A percentile compares a stretch with the other conserved stretches of the same genome.
Conservation (phyloP, 2,113 vertebrate species). For the Tragelaphus buxtoni region DNA sequence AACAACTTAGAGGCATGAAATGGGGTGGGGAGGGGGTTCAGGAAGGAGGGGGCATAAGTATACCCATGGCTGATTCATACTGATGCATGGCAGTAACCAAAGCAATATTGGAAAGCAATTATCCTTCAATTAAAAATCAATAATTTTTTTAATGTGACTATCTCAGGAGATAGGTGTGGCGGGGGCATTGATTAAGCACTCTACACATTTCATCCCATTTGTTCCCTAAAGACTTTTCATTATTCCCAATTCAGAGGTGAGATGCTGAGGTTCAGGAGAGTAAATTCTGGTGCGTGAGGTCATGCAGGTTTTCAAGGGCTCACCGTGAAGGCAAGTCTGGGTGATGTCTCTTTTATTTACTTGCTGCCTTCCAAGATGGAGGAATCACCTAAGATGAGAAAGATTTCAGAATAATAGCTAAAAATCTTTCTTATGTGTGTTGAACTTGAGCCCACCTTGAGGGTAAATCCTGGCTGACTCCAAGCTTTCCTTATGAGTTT, state of each 20-base stretch:
- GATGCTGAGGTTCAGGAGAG: fast-evolving
- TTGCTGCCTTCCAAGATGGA: background rate
- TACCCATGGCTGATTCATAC: background rate
- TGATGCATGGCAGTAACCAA: background rate
- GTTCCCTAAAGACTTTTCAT: too few species aligned
- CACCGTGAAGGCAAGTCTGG: fast-evolving
- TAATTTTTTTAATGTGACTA: background rate
- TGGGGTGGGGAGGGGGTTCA: background rate
- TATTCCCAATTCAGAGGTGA: background rate
- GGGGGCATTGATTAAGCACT: background rate
- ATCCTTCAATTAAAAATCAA: background rate
- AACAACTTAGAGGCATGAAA: background rate
- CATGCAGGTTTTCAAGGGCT: background rate
- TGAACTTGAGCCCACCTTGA: background rate
- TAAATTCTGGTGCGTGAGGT: background rate
- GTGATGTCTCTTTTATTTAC: too few species aligned
- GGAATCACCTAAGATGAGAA: background rate
- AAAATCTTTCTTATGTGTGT: background rate
- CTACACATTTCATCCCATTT: fast-evolving
- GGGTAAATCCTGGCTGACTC: background rate
- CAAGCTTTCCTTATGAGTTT: background rate
- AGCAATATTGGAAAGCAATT: background rate
- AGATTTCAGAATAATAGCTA: background rate
- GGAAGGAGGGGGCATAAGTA: background rate
- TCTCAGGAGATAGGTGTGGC: too few species aligned